Base-by-base conservation (phyloP, 2,888 invertebrate genomes). In the Ichneumoninae sp. region DNA sequence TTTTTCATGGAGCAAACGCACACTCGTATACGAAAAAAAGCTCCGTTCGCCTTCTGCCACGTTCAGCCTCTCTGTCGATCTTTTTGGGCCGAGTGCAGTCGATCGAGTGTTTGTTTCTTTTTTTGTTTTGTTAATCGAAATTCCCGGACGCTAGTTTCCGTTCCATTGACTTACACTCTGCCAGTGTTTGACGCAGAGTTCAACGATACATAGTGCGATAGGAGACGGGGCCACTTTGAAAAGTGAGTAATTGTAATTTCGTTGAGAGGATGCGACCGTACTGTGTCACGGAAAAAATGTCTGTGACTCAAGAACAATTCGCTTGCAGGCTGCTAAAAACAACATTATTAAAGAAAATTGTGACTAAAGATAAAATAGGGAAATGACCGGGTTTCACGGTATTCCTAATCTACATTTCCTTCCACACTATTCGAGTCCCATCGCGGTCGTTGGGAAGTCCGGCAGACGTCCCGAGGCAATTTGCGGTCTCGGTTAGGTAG, bases 391-490 rank as follows among this genome's bases (percentile, higher is more conserved):
- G 26, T 63, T 30, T n/a, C 13, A 63, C 6, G 16, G 16, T 63
- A 33, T 63, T 63, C 7, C 16, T 63, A 83, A 52, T 60, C 80
- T 80, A 80, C 82, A 81, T 86, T 83, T 83, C 81, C 44, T 73
- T 79, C 77, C 22, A 57, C 60, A 65, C 66, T 75, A 66, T 77
- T 54, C 50, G 71, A 82, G 65, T 60, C 71, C 50, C 50, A 71
- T 54, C 40, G 79, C 70, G 85, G 54, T 50, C 40, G 66, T 83
- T 87, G 88, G 88, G 85, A 87, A 89, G 90, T 88, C 87, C 90
- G 87, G 87, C 86, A 88, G 88, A 89, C 89, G 87, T 91, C 87
- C 87, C 86, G 85, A 13, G 90, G 91, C 88, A 91, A 89, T 90
- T 89, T 89, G 85, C 79, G 82, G 82, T 85, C 78, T 76, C 75